Evolutionary conservation across 1,140 invertebrate species (phyloP), one percentile per base, ranked within the genome.

Genomic region (Nasonia vitripennis): DNA sequence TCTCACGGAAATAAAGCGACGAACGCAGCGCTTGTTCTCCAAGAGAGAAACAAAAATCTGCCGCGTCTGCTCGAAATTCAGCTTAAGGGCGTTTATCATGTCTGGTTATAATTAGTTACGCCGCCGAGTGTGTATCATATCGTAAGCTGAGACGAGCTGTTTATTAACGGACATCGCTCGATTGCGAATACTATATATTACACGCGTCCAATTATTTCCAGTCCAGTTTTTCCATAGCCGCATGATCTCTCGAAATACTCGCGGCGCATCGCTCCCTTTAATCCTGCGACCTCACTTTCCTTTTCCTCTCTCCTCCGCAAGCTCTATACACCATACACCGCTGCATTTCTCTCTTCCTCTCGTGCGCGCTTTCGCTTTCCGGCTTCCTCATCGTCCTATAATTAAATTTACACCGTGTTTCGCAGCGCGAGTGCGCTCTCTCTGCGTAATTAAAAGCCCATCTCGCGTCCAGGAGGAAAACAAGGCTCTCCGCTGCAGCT

Each of bases 391-490:
- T 83, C 77, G 88, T 88, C 87, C 88, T 91, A 89, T 92, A 92
- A 92, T 93, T 92, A 92, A 92, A 92, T 92, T 91, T 90, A 87
- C 88, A 89, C 88, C 80, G 88, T 87, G 89, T 89, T 87, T 86
- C 88, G 87, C 86, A 87, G 88, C 87, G 90, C 89, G 86, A 90
- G 87, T 88, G 86, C 88, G 90, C 90, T 2, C 7, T 7, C 89
- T 88, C 88, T 23, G 75, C 89, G 90, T 92, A 92, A 92, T 92
- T 92, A 92, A 92, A 91, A 92, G 90, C 91, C 90, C 90, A 91
- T 92, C 91, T 91, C 91, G 31, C 5, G 62, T 68, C 31, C 20
- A 62, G 20, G 31, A 23, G 27, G 51, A 79, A 78, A 68, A 45
- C 34, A 81, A 81, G 20, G n/a, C 4, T 37, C 34, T 5, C 34